phyloP scores from a whole-genome alignment of 2,888 invertebrate genomes.

The Dermolepida albohirtum region DNA sequence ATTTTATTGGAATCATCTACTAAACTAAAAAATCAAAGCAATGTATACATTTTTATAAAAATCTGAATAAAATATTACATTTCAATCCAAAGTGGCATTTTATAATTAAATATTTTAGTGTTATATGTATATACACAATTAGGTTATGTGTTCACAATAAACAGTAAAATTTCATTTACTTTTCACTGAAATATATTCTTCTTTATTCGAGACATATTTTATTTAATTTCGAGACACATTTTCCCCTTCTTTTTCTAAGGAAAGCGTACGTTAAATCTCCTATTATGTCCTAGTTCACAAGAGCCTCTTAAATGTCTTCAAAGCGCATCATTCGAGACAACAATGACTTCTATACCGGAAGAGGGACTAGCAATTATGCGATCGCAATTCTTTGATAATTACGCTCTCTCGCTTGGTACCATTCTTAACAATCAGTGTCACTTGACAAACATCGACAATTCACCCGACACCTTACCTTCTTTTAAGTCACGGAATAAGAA shows the following conservation, averaged over 20 bases:
- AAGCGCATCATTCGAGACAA: conserved; percentile 32
- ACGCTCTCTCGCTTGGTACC: conserved; percentile 45
- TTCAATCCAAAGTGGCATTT: too few relatives aligned
- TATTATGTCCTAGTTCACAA: conserved; percentile 18
- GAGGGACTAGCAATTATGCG: conserved; percentile 43
- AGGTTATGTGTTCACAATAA: too few relatives aligned
- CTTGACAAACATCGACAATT: conserved; percentile 27
- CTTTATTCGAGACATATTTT: too few relatives aligned
- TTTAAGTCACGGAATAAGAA: conserved; percentile 20
- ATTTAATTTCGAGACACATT: too few relatives aligned
- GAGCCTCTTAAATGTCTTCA: conserved; percentile 20
- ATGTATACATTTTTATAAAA: too few relatives aligned
- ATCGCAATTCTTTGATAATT: conserved; percentile 46
- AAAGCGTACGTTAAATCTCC: conserved; percentile 2
- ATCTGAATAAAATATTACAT: too few relatives aligned
- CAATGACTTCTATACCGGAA: conserved; percentile 41
- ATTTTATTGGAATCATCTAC: too few relatives aligned
- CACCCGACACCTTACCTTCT: conserved; percentile 26
- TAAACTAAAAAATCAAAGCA: too few relatives aligned
- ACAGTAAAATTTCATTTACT: too few relatives aligned
- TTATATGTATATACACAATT: too few relatives aligned
- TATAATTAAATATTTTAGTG: background rate
- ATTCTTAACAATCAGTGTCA: conserved; percentile 49
- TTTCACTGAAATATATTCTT: too few relatives aligned
- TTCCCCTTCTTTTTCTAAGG: background rate